Evolutionary conservation across 2,888 invertebrate species (phyloP).

Genomic region (Agrotis segetum): DNA sequence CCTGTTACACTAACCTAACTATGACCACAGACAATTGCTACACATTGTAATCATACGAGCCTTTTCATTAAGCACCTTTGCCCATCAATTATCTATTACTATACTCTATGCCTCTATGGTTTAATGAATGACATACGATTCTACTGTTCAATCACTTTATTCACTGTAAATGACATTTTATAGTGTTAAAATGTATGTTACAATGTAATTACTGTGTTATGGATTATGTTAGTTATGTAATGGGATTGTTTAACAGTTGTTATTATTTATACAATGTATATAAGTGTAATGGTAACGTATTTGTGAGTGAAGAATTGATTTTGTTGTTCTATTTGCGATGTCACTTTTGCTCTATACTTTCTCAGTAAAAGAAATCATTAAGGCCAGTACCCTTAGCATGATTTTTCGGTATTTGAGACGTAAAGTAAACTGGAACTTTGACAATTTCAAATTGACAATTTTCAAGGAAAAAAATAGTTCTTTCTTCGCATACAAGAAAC

Average conservation of each 20-base stretch:
- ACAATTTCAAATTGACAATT: too few species aligned
- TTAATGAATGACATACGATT: slow-evolving; percentile 18
- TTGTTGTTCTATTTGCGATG: not conserved
- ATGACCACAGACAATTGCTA: not conserved
- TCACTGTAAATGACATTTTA: slow-evolving; percentile 14
- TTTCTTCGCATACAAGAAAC: too few species aligned
- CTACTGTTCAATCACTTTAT: not conserved
- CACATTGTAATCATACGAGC: slow-evolving; percentile 26
- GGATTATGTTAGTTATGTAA: slow-evolving; percentile 16
- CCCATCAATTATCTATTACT: slow-evolving; percentile 32
- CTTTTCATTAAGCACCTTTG: slow-evolving; percentile 7
- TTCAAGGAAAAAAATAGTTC: too few species aligned
- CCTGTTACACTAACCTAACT: not conserved
- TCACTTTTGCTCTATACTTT: not conserved
- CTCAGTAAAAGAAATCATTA: too few species aligned
- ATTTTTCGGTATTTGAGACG: too few species aligned
- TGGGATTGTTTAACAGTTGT: not conserved
- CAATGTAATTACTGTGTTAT: not conserved
- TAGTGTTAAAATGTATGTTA: slow-evolving; percentile 11
- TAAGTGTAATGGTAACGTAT: not conserved
- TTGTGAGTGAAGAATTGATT: not conserved
- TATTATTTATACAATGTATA: not conserved
- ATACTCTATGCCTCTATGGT: not conserved
- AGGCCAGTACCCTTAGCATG: too few species aligned
- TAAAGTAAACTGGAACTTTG: too few species aligned